Percentiles rank a stretch among this genome's conserved stretches.
Conservation (phyloP, 2,797 vertebrate genomes). For the Orestias chungarensis region DNA sequence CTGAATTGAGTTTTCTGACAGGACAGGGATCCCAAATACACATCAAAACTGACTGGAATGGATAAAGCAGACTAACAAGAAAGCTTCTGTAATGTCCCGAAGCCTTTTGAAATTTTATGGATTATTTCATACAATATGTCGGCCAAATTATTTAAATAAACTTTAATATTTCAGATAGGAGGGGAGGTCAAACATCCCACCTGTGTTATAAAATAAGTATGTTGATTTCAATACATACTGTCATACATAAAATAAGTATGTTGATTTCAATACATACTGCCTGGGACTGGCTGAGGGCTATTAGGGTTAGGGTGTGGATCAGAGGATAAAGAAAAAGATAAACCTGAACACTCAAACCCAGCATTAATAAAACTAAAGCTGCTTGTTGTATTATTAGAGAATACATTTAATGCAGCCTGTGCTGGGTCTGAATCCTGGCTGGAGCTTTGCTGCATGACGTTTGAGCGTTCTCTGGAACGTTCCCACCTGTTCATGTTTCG, state of each 20-base stretch:
- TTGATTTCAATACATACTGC: too few relatives aligned
- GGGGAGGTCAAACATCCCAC: neutral
- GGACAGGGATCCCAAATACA: neutral
- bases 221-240: neutral
- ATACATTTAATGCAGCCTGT: neutral
- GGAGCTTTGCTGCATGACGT: neutral
- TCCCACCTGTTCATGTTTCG: too few relatives aligned
- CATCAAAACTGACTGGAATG: neutral
- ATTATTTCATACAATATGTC: neutral
- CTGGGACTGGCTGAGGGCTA: neutral
- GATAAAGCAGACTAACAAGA: neutral
- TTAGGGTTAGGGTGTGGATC: neutral
- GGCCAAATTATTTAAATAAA: neutral
- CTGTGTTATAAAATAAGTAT: neutral
- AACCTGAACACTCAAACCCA: neutral
- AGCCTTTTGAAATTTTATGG: neutral
- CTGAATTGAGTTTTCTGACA: neutral
- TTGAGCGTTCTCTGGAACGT: too few relatives aligned
- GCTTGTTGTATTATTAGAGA: neutral
- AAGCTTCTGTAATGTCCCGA: neutral
- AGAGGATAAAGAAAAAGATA: neutral
- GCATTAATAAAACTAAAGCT: neutral
- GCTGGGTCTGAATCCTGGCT: neutral
- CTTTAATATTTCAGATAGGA: neutral
- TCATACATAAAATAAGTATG: neutral